phyloP scores from a whole-genome alignment of 1,140 invertebrate genomes.

The Brachionus plicatilis region DNA sequence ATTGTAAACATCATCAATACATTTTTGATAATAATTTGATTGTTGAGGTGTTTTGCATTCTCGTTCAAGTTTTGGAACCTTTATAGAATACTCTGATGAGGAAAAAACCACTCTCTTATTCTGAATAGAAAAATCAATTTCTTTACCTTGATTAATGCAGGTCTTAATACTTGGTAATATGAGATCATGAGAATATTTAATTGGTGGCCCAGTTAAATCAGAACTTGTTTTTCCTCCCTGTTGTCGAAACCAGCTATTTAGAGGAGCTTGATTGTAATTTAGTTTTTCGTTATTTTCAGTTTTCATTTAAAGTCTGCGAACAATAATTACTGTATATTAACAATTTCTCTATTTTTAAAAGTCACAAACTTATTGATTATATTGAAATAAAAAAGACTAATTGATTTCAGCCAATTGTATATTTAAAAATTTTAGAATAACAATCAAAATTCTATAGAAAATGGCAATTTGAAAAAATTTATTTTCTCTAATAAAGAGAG shows the following conservation, averaged over 20 bases:
- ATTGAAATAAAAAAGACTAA: not conserved
- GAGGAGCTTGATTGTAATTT: not conserved
- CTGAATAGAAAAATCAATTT: not conserved
- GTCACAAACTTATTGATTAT: not conserved
- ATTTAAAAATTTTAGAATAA: not conserved
- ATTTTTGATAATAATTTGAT: slow-evolving; percentile 23
- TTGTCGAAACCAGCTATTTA: slow-evolving; percentile 19
- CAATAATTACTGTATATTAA: not conserved
- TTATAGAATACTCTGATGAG: not conserved
- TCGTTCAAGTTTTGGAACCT: not conserved
- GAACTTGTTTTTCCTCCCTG: not conserved
- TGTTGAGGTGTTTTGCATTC: not conserved
- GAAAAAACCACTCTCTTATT: not conserved
- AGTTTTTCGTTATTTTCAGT: not conserved
- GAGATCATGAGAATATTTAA: not conserved
- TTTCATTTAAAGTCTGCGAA: not conserved
- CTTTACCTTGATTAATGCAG: not conserved
- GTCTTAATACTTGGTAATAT: not conserved
- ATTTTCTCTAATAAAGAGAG: not conserved
- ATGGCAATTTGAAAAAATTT: not conserved
- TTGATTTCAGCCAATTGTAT: not conserved
- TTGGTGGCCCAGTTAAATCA: not conserved
- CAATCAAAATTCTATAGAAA: not conserved
- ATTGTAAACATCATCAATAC: slow-evolving; percentile 23
- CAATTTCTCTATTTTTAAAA: not conserved